A percentile compares a stretch with the other conserved stretches of the same genome.
Evolutionary conservation across 2,113 vertebrate genomes (phyloP).

Genomic region (Crotalus horridus): DNA sequence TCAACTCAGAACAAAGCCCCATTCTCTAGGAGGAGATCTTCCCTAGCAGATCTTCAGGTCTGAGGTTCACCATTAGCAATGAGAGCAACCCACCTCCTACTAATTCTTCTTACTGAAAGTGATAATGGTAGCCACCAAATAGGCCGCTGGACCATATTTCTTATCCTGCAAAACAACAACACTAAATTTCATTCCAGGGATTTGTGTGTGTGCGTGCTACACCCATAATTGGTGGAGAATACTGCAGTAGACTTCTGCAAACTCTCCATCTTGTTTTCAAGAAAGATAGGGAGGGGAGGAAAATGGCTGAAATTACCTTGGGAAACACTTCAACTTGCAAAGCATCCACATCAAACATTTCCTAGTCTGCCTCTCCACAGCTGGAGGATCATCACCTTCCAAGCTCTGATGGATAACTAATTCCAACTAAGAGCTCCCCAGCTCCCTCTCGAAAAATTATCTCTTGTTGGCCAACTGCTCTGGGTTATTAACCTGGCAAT

Average conservation of each 20-base stretch:
- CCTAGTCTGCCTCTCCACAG: not conserved
- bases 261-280: not conserved
- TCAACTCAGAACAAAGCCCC: not conserved
- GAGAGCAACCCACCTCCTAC: not conserved
- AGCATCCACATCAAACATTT: not conserved
- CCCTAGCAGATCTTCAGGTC: not conserved
- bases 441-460: not conserved
- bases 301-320: not conserved
- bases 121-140: not conserved
- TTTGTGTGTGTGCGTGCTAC: not conserved
- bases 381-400: not conserved
- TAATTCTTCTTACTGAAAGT: not conserved
- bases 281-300: not conserved
- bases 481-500: not conserved
- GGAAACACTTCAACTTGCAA: not conserved
- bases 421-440: not conserved
- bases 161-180: not conserved
- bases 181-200: not conserved
- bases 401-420: not conserved
- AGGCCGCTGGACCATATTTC: not conserved
- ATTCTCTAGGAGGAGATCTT: not conserved
- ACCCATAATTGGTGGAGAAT: not conserved
- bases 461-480: not conserved
- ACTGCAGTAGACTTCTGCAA: not conserved
- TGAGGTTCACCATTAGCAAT: not conserved